phyloP scores from a whole-genome alignment of 2,113 vertebrate genomes.

The Spea multiplicata region DNA sequence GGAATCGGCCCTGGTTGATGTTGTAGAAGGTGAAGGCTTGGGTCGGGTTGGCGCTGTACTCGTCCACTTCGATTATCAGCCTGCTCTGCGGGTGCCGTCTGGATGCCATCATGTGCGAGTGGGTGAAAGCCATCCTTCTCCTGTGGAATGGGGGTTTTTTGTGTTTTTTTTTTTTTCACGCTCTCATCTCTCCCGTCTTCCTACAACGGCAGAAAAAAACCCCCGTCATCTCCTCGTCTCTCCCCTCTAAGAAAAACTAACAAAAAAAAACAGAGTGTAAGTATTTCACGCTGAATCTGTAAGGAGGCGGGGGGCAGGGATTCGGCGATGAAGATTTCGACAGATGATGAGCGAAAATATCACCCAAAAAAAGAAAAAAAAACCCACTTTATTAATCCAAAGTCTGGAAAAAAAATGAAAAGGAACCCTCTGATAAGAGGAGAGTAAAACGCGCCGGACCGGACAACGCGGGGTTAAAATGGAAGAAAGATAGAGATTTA shows the following conservation, averaged over 20 bases:
- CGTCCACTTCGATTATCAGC: slow-evolving; percentile 86
- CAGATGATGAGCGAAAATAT: slow-evolving; percentile 14
- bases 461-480: no score
- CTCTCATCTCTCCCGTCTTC: slow-evolving; percentile 56
- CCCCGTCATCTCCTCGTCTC: slow-evolving; percentile 55
- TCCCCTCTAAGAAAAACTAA: slow-evolving; percentile 39
- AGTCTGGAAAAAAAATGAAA: background rate
- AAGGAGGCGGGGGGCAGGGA: slow-evolving; percentile 19
- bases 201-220: slow-evolving; percentile 42
- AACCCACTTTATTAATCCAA: background rate
- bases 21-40: slow-evolving; percentile 99
- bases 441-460: no score
- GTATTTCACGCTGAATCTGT: slow-evolving; percentile 50
- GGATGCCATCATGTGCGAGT: slow-evolving; percentile 89
- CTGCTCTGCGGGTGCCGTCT: slow-evolving; percentile 78
- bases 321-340: background rate
- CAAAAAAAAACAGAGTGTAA: slow-evolving; percentile 56
- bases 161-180: slow-evolving; percentile 56
- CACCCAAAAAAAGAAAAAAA: background rate
- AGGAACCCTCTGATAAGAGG: background rate
- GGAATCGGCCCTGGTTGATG: slow-evolving; percentile 98
- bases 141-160: slow-evolving; percentile 1
- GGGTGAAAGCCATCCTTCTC: slow-evolving; percentile 88
- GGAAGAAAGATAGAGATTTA: background rate
- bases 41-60: slow-evolving; percentile 95